Evolutionary conservation across 2,888 invertebrate genomes (phyloP).

Genomic region (Hecatera dysodea): DNA sequence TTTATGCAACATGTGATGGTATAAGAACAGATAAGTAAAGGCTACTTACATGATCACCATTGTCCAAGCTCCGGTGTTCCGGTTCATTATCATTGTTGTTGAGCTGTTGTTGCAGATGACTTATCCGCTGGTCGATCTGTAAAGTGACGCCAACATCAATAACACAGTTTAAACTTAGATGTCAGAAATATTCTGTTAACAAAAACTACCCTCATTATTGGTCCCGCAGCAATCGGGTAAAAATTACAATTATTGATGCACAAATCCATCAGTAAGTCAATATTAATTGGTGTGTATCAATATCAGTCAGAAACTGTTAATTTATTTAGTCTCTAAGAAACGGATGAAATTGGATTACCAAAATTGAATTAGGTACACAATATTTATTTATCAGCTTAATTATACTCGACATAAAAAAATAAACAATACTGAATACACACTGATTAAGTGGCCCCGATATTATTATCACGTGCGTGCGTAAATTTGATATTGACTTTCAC

Average conservation of each 20-base stretch:
- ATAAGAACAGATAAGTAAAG: slow-evolving; percentile 1
- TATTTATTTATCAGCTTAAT: neutral
- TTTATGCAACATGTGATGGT: too few species aligned
- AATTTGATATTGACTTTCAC: slow-evolving; percentile 9
- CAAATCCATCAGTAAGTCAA: neutral
- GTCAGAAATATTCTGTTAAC: neutral
- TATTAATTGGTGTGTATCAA: neutral
- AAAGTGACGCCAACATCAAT: slow-evolving; percentile 47
- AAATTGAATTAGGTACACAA: neutral
- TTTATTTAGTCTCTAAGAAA: neutral
- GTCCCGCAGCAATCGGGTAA: neutral
- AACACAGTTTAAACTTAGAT: neutral
- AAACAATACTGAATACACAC: slow-evolving; percentile 22
- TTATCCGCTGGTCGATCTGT: slow-evolving; percentile 86
- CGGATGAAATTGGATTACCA: neutral
- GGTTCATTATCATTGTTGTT: slow-evolving; percentile 83
- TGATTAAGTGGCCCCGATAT: slow-evolving; percentile 16
- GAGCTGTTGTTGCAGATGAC: slow-evolving; percentile 81
- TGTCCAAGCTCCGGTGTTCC: slow-evolving; percentile 81
- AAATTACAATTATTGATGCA: neutral
- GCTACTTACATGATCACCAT: slow-evolving; percentile 84
- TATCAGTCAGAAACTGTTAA: neutral
- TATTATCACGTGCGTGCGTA: neutral
- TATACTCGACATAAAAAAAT: neutral
- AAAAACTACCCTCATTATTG: neutral